Base-by-base conservation (phyloP, 2,888 invertebrate species). In the Mylabris sibirica region DNA sequence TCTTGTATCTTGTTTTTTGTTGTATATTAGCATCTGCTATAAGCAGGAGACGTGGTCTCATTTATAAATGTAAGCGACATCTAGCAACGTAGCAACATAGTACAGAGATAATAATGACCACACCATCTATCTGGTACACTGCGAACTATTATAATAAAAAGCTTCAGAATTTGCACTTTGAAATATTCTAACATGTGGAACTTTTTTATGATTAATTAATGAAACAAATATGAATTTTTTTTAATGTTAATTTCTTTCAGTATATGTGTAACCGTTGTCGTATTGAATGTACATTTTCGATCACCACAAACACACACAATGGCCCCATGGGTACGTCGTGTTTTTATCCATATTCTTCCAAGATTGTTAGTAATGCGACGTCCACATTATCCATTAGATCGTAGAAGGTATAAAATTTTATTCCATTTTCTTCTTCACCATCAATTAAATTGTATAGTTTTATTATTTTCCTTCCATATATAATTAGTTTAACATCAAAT, bases 221-320 rank as follows among this genome's bases (percentile, higher is more conserved):
- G 12, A 35, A 38, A 38, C 8, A 17, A 44, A n/a, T 2, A 44
- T 2, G 2, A 6, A 44, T 12, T 4, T 22, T 11, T 53, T 3
- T 12, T 44, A n/a, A 59, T 60, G 30, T 30, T 30, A 8, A 30
- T 30, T 30, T 59, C 70, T 80, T 82, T 65, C 75, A 84, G 84
- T 78, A 84, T 84, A 81, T 84, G 84, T 72, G 83, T 84, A 17
- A 84, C 84, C 35, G 98, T 99, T 81, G 93, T 98, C 83, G 97
- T 98, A 80, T 89, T 98, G 81, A 98, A 98, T 88, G 96, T 98
- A 80, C 98, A 98, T 89, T 98, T 98, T 89, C 94, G 99, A 69
- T 97, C 97, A 76, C 97, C 98, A 75, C 96, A 97, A 86, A 99
- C 98, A 74, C 98, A 98, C 88, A 93, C 94, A 77, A 98, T 99